Evolutionary conservation across 2,888 invertebrate genomes (phyloP).

Genomic region (Autographa pulchrina): DNA sequence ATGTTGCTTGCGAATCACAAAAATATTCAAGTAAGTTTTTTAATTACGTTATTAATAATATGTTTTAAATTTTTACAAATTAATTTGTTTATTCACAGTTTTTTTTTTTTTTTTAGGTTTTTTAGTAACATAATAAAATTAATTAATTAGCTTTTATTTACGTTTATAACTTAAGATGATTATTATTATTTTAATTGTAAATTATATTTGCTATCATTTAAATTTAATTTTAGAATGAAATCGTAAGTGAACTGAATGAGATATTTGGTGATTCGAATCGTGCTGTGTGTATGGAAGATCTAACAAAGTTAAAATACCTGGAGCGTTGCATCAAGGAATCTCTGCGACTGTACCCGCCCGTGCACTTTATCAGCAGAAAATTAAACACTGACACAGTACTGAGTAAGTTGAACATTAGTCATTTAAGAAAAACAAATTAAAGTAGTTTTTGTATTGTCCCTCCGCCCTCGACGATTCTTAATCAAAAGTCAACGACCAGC

Average conservation of each 20-base stretch:
- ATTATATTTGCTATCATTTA: not conserved
- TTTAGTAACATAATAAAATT: too few species aligned
- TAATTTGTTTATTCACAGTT: too few species aligned
- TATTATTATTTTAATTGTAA: too few species aligned
- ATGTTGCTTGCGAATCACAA: conserved; percentile 82
- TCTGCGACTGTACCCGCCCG: conserved; percentile 90
- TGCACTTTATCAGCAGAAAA: conserved; percentile 90
- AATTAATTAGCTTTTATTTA: too few species aligned
- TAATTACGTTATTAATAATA: not conserved
- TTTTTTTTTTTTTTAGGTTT: too few species aligned
- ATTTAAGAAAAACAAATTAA: too few species aligned
- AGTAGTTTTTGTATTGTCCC: too few species aligned
- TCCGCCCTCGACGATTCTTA: too few species aligned
- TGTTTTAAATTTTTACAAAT: too few species aligned
- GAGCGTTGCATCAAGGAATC: conserved; percentile 92
- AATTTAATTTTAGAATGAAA: conserved; percentile 50
- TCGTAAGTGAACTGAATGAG: conserved; percentile 54
- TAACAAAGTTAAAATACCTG: conserved; percentile 90
- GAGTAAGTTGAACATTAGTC: conserved; percentile 49
- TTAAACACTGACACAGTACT: conserved; percentile 88
- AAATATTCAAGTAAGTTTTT: conserved; percentile 74
- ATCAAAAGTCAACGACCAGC: too few species aligned
- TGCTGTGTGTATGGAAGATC: conserved; percentile 88
- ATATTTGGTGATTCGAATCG: conserved; percentile 90
- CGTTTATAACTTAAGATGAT: too few species aligned